Evolutionary conservation across 1,140 invertebrate species (phyloP).

Genomic region (Ceratoteleas bidentatus): DNA sequence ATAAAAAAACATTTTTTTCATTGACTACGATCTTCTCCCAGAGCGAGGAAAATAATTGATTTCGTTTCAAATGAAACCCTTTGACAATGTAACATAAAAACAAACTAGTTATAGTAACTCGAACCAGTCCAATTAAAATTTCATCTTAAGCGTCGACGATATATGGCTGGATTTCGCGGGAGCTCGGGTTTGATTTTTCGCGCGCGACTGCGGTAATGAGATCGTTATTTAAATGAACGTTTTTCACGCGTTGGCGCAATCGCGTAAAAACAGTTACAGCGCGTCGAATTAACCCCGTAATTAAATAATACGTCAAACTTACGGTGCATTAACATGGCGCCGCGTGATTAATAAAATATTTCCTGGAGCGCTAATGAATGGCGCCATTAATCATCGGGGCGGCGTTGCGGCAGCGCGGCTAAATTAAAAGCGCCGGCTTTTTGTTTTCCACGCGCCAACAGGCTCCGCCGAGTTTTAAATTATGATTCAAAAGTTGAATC

Average conservation of each 20-base stretch:
- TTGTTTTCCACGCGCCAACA: not conserved
- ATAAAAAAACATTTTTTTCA: too few species aligned
- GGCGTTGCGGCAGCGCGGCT: conserved; percentile 18
- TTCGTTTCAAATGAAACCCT: too few species aligned
- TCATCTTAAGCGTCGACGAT: too few species aligned
- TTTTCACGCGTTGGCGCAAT: conserved; percentile 27
- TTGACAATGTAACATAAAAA: too few species aligned
- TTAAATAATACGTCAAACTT: conserved; percentile 45
- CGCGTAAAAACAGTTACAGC: conserved; percentile 25
- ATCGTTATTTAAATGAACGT: conserved; percentile 46
- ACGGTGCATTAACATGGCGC: conserved; percentile 24
- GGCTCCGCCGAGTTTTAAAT: conserved; percentile 17
- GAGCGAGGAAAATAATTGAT: too few species aligned
- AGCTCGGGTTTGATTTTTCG: not conserved
- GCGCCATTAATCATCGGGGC: conserved; percentile 32
- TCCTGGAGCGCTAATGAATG: conserved; percentile 7
- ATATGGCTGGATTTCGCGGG: too few species aligned
- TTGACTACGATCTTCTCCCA: too few species aligned
- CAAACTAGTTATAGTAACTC: too few species aligned
- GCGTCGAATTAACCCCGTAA: conserved; percentile 23
- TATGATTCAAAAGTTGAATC: conserved; percentile 14
- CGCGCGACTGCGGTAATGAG: conserved; percentile 35
- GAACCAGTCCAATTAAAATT: too few species aligned
- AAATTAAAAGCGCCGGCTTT: conserved; percentile 1
- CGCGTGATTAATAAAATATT: conserved; percentile 33